Conservation (phyloP, 2,113 vertebrate genomes). For the Rissa tridactyla region DNA sequence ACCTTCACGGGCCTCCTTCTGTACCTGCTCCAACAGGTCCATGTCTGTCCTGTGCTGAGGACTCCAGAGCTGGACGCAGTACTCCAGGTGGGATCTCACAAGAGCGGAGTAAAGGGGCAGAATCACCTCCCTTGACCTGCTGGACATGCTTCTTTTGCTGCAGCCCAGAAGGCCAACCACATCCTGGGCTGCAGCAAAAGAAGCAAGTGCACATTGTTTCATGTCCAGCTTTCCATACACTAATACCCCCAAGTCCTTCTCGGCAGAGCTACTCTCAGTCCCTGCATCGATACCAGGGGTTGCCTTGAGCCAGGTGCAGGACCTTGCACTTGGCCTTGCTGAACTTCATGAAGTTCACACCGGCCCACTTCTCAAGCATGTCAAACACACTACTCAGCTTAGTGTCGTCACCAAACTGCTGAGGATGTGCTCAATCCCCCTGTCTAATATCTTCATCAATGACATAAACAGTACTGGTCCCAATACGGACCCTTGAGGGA, state of each 20-base stretch:
- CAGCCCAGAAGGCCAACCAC: not conserved
- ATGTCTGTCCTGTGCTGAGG: not conserved
- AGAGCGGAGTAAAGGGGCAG: not conserved
- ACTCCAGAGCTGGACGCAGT: not conserved
- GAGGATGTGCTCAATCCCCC: not conserved
- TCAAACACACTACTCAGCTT: not conserved
- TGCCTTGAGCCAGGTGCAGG: too few relatives aligned
- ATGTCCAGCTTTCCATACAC: not conserved
- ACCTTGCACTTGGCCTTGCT: not conserved
- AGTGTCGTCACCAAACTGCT: not conserved
- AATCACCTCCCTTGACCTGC: not conserved
- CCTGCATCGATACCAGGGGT: not conserved
- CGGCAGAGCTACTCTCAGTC: not conserved
- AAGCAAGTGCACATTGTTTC: not conserved
- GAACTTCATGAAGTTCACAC: not conserved
- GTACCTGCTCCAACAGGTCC: not conserved
- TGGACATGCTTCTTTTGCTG: not conserved
- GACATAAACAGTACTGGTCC: not conserved
- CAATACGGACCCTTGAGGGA: not conserved
- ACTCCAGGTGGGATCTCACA: fast-evolving
- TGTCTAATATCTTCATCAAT: not conserved
- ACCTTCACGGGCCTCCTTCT: not conserved
- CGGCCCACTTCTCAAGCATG: not conserved
- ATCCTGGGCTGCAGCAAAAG: not conserved
- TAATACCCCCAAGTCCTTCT: not conserved